phyloP scores from a whole-genome alignment of 64 coral and sea anemone genomes.

The Pocillopora damicornis region DNA sequence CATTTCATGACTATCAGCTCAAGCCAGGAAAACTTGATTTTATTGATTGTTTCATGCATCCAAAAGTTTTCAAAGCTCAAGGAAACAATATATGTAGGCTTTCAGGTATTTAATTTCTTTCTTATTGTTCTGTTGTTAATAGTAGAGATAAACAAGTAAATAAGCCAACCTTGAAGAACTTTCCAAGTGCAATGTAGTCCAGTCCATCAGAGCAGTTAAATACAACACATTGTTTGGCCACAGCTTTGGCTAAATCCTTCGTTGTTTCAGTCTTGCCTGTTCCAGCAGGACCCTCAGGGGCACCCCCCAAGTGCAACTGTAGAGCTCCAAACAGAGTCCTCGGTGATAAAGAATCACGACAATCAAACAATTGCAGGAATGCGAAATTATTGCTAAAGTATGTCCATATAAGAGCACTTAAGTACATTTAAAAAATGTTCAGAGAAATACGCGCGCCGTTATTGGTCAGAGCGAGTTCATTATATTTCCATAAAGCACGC shows the following conservation, averaged over 20 bases:
- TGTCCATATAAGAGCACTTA: too few species aligned
- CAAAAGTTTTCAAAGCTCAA: too few species aligned
- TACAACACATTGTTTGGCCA: conserved; percentile 91
- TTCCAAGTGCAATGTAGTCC: conserved; percentile 95
- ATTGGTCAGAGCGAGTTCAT: neutral
- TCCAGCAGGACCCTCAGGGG: conserved; percentile 92
- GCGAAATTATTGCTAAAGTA: too few species aligned
- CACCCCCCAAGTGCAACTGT: conserved; percentile 92
- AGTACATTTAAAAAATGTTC: too few species aligned
- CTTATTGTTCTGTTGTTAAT: neutral
- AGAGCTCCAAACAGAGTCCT: conserved; percentile 91
- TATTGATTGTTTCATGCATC: too few species aligned
- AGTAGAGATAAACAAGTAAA: neutral
- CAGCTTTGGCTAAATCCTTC: conserved; percentile 93
- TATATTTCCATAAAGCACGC: too few species aligned
- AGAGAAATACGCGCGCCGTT: too few species aligned
- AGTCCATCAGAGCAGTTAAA: conserved; percentile 98
- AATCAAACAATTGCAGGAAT: neutral
- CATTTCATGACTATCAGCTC: too few species aligned
- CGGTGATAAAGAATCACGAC: neutral
- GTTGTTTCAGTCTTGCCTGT: conserved; percentile 98
- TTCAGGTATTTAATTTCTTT: too few species aligned
- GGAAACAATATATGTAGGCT: too few species aligned
- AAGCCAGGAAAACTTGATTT: too few species aligned
- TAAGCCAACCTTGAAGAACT: conserved; percentile 87